Evolutionary conservation across 2,113 vertebrate genomes (phyloP).

Genomic region (Rhineura floridana): DNA sequence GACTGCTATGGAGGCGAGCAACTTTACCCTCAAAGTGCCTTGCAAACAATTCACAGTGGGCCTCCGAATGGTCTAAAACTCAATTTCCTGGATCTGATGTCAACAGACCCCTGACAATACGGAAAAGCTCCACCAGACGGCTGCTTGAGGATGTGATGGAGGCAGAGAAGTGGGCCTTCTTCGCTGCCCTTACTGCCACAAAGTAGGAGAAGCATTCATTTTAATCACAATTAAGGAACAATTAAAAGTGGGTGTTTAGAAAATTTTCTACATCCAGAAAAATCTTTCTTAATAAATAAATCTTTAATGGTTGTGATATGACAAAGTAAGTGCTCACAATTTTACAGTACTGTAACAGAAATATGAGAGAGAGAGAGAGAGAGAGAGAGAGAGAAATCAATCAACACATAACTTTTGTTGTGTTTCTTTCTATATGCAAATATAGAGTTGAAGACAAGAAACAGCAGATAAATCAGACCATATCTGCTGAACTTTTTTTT

Average conservation of each 20-base stretch:
- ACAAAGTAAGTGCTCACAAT: constrained; percentile 4
- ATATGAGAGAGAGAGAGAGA: background rate
- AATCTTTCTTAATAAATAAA: constrained; percentile 10
- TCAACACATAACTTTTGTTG: background rate
- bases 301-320: background rate
- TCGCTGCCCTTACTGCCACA: too few species aligned
- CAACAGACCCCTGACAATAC: too few species aligned
- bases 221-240: background rate
- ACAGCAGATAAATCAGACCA: background rate
- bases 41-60: too few species aligned
- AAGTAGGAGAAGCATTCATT: constrained; percentile 4
- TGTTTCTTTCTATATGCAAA: constrained; percentile 10
- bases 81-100: too few species aligned
- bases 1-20: too few species aligned
- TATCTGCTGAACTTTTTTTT: background rate
- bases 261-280: background rate
- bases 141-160: too few species aligned
- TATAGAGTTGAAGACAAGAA: constrained; percentile 2
- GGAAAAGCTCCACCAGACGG: too few species aligned
- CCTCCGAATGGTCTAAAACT: too few species aligned
- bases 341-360: background rate
- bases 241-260: background rate
- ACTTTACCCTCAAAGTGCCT: too few species aligned
- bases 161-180: too few species aligned
- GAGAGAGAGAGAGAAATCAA: background rate